phyloP scores from a whole-genome alignment of 2,888 invertebrate genomes.

The Pyrocoelia pectoralis region DNA sequence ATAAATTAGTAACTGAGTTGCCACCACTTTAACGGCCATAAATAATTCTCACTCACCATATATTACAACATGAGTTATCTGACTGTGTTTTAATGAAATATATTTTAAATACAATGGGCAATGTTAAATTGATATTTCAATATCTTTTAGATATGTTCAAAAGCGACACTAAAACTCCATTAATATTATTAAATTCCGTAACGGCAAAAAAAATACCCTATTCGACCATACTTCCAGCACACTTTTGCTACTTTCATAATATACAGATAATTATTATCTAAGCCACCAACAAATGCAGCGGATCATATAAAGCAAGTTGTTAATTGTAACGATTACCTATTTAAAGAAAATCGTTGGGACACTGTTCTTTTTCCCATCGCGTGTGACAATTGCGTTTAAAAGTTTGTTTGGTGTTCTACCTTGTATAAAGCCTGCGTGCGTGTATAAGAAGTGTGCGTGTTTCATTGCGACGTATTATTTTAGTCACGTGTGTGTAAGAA shows the following conservation, averaged over 20 bases:
- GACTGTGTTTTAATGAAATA: slow-evolving; percentile 25
- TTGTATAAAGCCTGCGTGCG: slow-evolving; percentile 40
- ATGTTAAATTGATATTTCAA: not conserved
- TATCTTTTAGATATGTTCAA: not conserved
- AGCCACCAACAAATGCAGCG: slow-evolving; percentile 27
- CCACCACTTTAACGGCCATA: slow-evolving; percentile 51
- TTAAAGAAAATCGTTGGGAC: slow-evolving; percentile 28
- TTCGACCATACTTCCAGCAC: slow-evolving; percentile 6
- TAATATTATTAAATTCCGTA: not conserved
- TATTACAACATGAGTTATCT: slow-evolving; percentile 41
- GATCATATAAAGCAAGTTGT: slow-evolving; percentile 25
- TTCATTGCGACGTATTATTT: slow-evolving; percentile 28
- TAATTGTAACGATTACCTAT: slow-evolving; percentile 15
- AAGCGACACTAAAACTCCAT: not conserved
- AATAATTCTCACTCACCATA: slow-evolving; percentile 48
- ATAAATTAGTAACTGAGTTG: slow-evolving; percentile 53
- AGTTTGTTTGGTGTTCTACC: slow-evolving; percentile 42
- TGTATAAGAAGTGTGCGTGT: slow-evolving; percentile 40
- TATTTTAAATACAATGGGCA: slow-evolving; percentile 14
- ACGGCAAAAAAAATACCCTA: slow-evolving; percentile 14
- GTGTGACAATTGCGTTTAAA: slow-evolving; percentile 43
- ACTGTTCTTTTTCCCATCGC: slow-evolving; percentile 36
- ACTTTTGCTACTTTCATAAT: slow-evolving; percentile 15
- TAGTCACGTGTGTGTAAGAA: slow-evolving; percentile 37
- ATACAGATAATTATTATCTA: slow-evolving; percentile 39